Evolutionary conservation across 1,140 invertebrate genomes (phyloP).

Genomic region (Diabrotica virgifera): DNA sequence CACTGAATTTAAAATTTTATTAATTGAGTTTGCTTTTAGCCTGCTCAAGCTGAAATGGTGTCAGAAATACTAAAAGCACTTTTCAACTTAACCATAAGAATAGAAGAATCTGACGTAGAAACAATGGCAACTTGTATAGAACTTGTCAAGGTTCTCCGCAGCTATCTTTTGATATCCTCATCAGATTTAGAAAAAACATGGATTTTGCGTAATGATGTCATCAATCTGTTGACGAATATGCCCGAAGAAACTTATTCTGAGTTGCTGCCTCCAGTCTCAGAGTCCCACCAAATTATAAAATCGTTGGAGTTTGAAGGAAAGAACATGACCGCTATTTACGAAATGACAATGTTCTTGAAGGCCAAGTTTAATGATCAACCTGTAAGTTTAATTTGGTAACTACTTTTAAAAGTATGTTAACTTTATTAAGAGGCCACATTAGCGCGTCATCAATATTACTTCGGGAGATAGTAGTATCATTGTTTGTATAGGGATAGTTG

Average conservation of each 20-base stretch:
- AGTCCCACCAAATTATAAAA: constrained; percentile 38
- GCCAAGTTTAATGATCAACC: constrained; percentile 37
- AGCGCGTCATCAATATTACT: no score
- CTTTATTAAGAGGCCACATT: no score
- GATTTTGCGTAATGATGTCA: constrained; percentile 68
- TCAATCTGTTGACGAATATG: constrained; percentile 60
- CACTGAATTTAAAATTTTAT: no score
- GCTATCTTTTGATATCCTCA: constrained; percentile 65
- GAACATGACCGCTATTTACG: constrained; percentile 46
- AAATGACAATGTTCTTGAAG: constrained; percentile 45
- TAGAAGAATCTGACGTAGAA: constrained; percentile 57
- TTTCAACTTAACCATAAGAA: constrained; percentile 78
- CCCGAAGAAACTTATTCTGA: constrained; percentile 48
- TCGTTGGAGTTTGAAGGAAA: constrained; percentile 51
- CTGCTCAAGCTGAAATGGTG: constrained; percentile 65
- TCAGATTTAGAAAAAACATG: constrained; percentile 61
- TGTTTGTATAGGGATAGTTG: no score
- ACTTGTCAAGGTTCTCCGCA: constrained; percentile 69
- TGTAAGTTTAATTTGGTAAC: constrained; percentile 26
- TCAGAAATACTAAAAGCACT: constrained; percentile 86
- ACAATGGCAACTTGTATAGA: constrained; percentile 71
- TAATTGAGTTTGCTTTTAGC: constrained; percentile 47
- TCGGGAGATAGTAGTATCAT: no score
- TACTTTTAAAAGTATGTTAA: background rate
- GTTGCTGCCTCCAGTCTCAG: constrained; percentile 44